Conservation (phyloP, 2,888 invertebrate genomes). For the Conchocele bisecta region DNA sequence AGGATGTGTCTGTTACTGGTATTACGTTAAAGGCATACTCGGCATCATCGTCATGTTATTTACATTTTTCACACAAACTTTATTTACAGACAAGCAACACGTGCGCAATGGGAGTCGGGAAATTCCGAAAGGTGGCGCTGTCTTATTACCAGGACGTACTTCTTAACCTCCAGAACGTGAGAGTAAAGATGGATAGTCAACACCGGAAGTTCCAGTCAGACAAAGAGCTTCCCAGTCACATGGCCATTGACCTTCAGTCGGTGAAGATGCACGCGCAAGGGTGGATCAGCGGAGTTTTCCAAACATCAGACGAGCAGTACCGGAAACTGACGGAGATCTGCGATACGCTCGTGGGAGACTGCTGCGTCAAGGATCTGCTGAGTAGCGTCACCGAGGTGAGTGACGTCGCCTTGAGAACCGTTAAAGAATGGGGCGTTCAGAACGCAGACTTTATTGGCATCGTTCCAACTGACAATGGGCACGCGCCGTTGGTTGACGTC, state of each 20-base stretch:
- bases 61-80: neutral
- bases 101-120: slow-evolving; percentile 50
- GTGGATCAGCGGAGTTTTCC: slow-evolving; percentile 50
- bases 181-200: slow-evolving; percentile 50
- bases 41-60: no score
- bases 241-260: slow-evolving; percentile 19
- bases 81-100: slow-evolving; percentile 14
- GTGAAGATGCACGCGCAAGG: slow-evolving; percentile 33
- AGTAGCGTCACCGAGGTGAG: neutral
- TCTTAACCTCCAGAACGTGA: slow-evolving; percentile 62
- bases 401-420: neutral
- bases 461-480: slow-evolving; percentile 37
- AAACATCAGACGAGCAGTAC: slow-evolving; percentile 13
- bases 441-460: slow-evolving; percentile 51
- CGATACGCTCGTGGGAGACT: slow-evolving; percentile 31
- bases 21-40: no score
- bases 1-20: no score
- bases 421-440: slow-evolving; percentile 49
- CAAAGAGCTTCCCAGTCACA: slow-evolving; percentile 46
- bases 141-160: slow-evolving; percentile 53
- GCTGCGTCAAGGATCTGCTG: slow-evolving; percentile 28
- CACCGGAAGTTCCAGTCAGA: slow-evolving; percentile 39
- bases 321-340: slow-evolving; percentile 26
- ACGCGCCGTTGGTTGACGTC: slow-evolving; percentile 16
- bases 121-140: slow-evolving; percentile 53